Evolutionary conservation across 37 sponge, comb jelly and placozoan species (phyloP).

Genomic region (Dysidea cf. avara): DNA sequence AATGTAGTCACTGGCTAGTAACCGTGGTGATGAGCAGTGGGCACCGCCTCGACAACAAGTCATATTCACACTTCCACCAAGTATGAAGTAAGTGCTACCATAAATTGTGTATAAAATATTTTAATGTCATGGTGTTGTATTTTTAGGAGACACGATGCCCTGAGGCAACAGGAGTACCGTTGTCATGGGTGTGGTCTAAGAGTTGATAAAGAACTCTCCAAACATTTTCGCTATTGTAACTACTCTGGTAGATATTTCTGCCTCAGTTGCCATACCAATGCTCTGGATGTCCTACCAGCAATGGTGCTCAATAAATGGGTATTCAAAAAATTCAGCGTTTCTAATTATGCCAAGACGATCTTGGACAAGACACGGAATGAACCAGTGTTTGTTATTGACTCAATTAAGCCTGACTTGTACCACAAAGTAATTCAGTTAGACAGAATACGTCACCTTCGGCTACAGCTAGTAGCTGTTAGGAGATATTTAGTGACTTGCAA

Average conservation of each 20-base stretch:
- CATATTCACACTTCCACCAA: constrained; percentile 74
- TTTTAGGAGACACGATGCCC: constrained; percentile 50
- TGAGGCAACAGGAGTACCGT: constrained; percentile 72
- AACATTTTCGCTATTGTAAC: constrained; percentile 86
- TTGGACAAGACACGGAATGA: constrained; percentile 61
- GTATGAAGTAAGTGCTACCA: constrained; percentile 44
- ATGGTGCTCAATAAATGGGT: constrained; percentile 86
- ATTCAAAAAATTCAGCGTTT: constrained; percentile 74
- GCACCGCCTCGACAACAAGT: constrained; percentile 96
- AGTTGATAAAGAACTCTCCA: constrained; percentile 64
- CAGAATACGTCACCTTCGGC: constrained; percentile 42
- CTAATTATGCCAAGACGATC: constrained; percentile 86
- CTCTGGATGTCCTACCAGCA: constrained; percentile 71
- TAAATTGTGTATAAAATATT: not conserved
- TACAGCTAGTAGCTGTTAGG: constrained; percentile 49
- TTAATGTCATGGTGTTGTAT: not conserved
- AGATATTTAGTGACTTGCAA: constrained; percentile 50
- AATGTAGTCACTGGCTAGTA: constrained; percentile 30
- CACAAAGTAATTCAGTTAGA: constrained; percentile 24
- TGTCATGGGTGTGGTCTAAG: constrained; percentile 98
- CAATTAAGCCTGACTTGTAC: constrained; percentile 25
- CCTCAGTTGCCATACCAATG: constrained; percentile 83
- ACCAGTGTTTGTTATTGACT: constrained; percentile 63
- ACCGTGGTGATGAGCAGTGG: constrained; percentile 89
- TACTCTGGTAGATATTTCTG: constrained; percentile 98